phyloP scores from a whole-genome alignment of 2,113 vertebrate species.

The Leptosomus discolor region DNA sequence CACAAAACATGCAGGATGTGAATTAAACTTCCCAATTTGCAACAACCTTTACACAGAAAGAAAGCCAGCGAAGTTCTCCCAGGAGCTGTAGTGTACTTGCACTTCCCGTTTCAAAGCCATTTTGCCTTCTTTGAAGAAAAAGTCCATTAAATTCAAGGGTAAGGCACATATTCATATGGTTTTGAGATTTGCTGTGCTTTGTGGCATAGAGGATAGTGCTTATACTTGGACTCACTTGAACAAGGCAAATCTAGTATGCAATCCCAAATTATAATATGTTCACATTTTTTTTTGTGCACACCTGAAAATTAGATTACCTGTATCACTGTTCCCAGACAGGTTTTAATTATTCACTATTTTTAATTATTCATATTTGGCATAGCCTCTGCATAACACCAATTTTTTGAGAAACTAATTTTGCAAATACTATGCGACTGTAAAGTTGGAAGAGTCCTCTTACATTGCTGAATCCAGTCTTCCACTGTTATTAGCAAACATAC shows the following conservation, averaged over 20 bases:
- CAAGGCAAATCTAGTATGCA: neutral
- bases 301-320: neutral
- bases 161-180: neutral
- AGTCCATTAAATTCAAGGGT: neutral
- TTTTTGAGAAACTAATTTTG: neutral
- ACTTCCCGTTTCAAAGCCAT: neutral
- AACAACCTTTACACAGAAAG: neutral
- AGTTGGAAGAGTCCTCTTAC: neutral
- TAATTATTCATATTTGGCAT: neutral
- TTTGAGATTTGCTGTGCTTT: neutral
- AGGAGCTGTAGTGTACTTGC: neutral
- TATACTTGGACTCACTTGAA: neutral
- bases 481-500: neutral
- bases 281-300: neutral
- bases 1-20: neutral
- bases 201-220: neutral
- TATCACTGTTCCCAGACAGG: neutral
- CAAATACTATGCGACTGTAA: neutral
- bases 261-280: neutral
- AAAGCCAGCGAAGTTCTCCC: neutral
- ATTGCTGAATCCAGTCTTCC: neutral
- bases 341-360: slow-evolving; percentile 17
- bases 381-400: neutral
- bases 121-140: neutral
- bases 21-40: neutral